A percentile compares a stretch with the other conserved stretches of the same genome.
phyloP scores from a whole-genome alignment of 2,797 vertebrate genomes.

The Rhinichthys osculus region DNA sequence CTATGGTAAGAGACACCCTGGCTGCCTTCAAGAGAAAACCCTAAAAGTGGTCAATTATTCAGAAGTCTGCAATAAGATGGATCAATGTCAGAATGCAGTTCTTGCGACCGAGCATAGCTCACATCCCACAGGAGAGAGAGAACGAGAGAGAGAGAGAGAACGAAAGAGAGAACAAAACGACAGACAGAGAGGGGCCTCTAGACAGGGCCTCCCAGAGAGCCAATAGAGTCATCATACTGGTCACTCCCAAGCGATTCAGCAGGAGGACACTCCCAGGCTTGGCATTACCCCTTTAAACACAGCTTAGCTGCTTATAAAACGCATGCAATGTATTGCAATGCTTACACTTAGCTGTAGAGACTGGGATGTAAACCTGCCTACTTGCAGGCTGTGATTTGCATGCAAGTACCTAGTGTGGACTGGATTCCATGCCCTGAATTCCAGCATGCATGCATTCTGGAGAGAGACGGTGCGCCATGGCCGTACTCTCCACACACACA shows the following conservation, averaged over 20 bases:
- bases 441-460: constrained; percentile 26
- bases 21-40: constrained; percentile 16
- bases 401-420: constrained; percentile 19
- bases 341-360: not conserved
- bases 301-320: constrained; percentile 8
- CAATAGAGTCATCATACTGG: constrained; percentile 53
- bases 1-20: constrained; percentile 51
- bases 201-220: constrained; percentile 55
- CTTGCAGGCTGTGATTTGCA: constrained; percentile 28
- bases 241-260: constrained; percentile 56
- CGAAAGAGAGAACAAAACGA: not conserved
- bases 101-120: constrained; percentile 51
- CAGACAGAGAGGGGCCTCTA: constrained; percentile 51
- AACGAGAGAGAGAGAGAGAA: not conserved
- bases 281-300: constrained; percentile 26
- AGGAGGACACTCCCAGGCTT: constrained; percentile 44
- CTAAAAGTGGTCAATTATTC: constrained; percentile 55
- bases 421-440: constrained; percentile 29
- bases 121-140: constrained; percentile 12
- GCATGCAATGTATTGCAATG: constrained; percentile 16
- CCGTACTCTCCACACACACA: not conserved
- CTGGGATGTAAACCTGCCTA: not conserved
- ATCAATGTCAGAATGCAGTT: constrained; percentile 55
- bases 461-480: not conserved
- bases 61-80: constrained; percentile 54